A percentile compares a stretch with the other conserved stretches of the same genome.
Evolutionary conservation across 2,113 vertebrate species (phyloP).

Genomic region (Carollia perspicillata): DNA sequence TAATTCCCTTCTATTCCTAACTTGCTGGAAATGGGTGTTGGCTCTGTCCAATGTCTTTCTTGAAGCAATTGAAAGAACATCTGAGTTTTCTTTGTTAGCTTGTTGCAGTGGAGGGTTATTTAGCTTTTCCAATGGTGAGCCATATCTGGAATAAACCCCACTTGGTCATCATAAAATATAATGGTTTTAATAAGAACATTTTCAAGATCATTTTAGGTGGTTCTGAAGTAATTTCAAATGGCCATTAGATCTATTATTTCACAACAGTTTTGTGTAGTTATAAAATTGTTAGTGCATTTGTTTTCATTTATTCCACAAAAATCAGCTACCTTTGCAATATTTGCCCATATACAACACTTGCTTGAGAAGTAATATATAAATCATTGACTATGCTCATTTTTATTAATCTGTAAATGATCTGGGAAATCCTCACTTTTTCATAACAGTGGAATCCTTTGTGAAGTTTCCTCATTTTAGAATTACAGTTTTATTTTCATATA

Average conservation of each 20-base stretch:
- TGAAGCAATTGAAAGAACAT: not conserved
- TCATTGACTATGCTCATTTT: not conserved
- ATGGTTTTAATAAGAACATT: not conserved
- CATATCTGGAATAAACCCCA: not conserved
- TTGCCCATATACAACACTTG: not conserved
- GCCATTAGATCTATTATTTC: not conserved
- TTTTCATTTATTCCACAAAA: not conserved
- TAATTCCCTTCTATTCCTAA: not conserved
- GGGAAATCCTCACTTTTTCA: not conserved
- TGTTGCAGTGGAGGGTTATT: not conserved
- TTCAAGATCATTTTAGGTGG: not conserved
- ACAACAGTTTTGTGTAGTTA: not conserved
- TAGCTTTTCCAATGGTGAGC: not conserved
- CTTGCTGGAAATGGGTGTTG: not conserved
- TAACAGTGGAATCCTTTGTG: not conserved
- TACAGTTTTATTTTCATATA: not conserved
- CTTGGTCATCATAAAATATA: not conserved
- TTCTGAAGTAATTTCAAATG: not conserved
- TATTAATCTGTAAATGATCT: not conserved
- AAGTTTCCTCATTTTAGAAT: not conserved
- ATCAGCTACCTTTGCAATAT: not conserved
- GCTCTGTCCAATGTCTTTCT: not conserved
- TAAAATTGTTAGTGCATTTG: not conserved
- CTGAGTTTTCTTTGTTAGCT: not conserved
- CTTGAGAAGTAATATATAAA: not conserved